phyloP scores from a whole-genome alignment of 2,113 vertebrate species.

The Chaetura pelagica region DNA sequence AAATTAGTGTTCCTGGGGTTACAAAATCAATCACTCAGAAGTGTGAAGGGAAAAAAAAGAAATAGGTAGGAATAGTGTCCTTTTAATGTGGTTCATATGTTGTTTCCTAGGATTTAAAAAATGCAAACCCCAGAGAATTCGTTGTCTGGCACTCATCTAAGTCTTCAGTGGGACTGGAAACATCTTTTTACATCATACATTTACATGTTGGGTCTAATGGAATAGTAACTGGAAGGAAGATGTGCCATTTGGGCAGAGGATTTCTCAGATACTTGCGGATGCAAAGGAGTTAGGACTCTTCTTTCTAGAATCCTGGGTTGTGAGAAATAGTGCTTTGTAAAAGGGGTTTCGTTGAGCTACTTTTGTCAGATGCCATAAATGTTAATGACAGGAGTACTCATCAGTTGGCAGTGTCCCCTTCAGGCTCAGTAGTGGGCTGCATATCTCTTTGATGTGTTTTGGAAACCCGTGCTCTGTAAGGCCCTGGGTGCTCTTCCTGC shows the following conservation, averaged over 20 bases:
- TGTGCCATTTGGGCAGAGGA: neutral
- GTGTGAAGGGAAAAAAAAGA: neutral
- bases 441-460: accelerated
- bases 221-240: neutral
- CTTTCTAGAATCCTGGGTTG: neutral
- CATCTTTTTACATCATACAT: neutral
- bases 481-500: neutral
- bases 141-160: neutral
- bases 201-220: accelerated
- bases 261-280: neutral
- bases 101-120: neutral
- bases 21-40: neutral
- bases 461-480: neutral
- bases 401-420: neutral
- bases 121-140: neutral
- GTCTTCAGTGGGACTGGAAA: neutral
- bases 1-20: neutral
- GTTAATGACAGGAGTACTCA: neutral
- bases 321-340: neutral
- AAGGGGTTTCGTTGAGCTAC: neutral
- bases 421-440: neutral
- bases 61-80: neutral
- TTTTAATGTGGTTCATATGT: neutral
- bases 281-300: neutral
- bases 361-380: neutral